Evolutionary conservation across 2,888 invertebrate species (phyloP).

Genomic region (Euclidia mi): DNA sequence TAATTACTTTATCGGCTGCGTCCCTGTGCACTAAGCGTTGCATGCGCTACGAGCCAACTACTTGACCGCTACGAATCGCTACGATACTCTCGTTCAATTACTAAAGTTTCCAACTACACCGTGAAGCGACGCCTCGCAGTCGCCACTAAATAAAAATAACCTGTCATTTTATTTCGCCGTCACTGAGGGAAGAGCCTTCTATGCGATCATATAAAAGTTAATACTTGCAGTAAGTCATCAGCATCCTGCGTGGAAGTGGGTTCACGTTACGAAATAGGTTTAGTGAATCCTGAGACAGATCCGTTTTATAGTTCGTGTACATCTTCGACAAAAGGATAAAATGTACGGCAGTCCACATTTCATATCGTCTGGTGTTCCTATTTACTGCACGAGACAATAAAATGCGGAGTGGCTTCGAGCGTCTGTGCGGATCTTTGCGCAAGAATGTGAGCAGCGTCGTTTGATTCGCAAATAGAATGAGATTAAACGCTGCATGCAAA

Average conservation of each 20-base stretch:
- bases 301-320: conserved; percentile 7
- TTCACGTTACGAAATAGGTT: conserved; percentile 5
- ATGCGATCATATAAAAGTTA: neutral
- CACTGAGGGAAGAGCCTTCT: neutral
- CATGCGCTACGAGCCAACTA: too few relatives aligned
- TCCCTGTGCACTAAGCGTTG: too few relatives aligned
- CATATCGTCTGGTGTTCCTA: conserved; percentile 16
- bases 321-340: neutral
- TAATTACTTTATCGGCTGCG: too few relatives aligned
- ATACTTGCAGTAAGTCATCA: neutral
- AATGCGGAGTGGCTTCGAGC: neutral
- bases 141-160: neutral
- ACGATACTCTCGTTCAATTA: too few relatives aligned
- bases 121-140: neutral
- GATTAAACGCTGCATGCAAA: conserved; percentile 35
- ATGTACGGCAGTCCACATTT: too few relatives aligned
- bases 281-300: conserved; percentile 10
- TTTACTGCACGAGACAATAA: conserved; percentile 20
- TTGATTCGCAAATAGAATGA: conserved; percentile 28
- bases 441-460: conserved; percentile 3
- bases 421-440: neutral
- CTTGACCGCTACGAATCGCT: too few relatives aligned
- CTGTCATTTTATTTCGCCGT: neutral
- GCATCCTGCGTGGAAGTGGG: neutral
- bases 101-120: too few relatives aligned